Evolutionary conservation across 1,140 invertebrate species (phyloP).

Genomic region (Solenopsis invicta): DNA sequence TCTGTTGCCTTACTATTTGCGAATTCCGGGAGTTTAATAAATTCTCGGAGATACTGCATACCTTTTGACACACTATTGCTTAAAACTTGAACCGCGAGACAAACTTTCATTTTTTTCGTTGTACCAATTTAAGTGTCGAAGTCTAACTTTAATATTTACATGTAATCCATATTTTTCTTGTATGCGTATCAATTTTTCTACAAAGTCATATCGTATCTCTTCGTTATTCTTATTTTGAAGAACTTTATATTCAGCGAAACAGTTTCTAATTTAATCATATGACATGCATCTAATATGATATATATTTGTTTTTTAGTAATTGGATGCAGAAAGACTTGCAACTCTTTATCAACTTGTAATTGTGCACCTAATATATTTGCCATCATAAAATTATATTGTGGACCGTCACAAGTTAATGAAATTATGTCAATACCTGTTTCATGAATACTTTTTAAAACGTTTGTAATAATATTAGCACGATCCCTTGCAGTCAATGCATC

Average conservation of each 20-base stretch:
- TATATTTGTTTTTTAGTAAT: slow-evolving; percentile 8
- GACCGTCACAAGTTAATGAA: slow-evolving; percentile 46
- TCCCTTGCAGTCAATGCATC: slow-evolving; percentile 76
- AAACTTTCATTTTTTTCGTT: slow-evolving; percentile 28
- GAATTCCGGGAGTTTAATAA: slow-evolving; percentile 1
- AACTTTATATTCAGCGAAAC: background rate
- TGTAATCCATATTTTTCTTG: slow-evolving; percentile 6
- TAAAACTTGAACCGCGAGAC: slow-evolving; percentile 9
- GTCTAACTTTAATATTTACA: slow-evolving; percentile 17
- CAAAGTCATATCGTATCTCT: slow-evolving; percentile 9
- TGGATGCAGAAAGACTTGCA: background rate
- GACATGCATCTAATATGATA: background rate
- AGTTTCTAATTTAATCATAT: slow-evolving; percentile 3
- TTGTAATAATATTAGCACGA: slow-evolving; percentile 66
- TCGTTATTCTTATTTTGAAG: slow-evolving; percentile 16
- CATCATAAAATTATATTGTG: slow-evolving; percentile 7
- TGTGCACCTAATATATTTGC: slow-evolving; percentile 8
- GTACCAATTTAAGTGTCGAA: slow-evolving; percentile 19
- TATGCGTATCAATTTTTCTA: background rate
- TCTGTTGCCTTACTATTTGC: slow-evolving; percentile 11
- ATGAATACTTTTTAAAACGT: slow-evolving; percentile 70
- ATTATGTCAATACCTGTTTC: too few species aligned
- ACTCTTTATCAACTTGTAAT: slow-evolving; percentile 1
- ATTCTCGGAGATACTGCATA: slow-evolving; percentile 1
- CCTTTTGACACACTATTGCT: slow-evolving; percentile 20